Base-by-base conservation (phyloP, 2,888 invertebrate genomes). In the Lasioglossum lativentre region DNA sequence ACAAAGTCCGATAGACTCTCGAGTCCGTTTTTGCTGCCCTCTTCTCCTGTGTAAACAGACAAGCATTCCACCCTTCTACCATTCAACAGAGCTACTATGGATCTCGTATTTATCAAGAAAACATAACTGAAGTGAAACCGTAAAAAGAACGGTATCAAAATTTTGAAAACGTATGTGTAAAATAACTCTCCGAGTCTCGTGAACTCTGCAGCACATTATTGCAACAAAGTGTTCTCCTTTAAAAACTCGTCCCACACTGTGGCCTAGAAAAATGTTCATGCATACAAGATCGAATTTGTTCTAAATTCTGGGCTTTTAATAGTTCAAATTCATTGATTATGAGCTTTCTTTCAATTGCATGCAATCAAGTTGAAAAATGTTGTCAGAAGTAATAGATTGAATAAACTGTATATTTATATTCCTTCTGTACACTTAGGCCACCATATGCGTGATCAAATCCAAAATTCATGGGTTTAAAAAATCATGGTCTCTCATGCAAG, bases 21-120 rank as follows among this genome's bases (percentile, higher is more conserved):
- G 14, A 6, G 59, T 63, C 5, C 30, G 27, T 63, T 63, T 30
- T 27, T 5, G 27, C 59, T 63, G 30, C 27, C 30, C 59, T 59
- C 30, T 63, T 27, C 59, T 63, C 30, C 30, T 63, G 27, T 63
- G 59, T 63, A 63, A 63, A 30, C 59, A 63, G 59, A 14, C 27
- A 27, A 63, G 59, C 59, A 63, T 63, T 63, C 59, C 30, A 63
- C 16, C 5, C 59, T 30, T 30, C 5, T 14, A 12, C 27, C 30
- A 63, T 63, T 63, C 59, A 63, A 30, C 59, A 30, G 59, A 27
- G 27, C n/a, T 63, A 27, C 27, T 16, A 16, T 63, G 59, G 59
- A 63, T 30, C 59, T 27, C 59, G 59, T 59, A 59, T 63, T 63
- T 63, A 27, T 63, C 59, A 63, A 63, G 59, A 63, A 63, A 63